Evolutionary conservation across 2,888 invertebrate species (phyloP).

Genomic region (Lapara coniferarum): DNA sequence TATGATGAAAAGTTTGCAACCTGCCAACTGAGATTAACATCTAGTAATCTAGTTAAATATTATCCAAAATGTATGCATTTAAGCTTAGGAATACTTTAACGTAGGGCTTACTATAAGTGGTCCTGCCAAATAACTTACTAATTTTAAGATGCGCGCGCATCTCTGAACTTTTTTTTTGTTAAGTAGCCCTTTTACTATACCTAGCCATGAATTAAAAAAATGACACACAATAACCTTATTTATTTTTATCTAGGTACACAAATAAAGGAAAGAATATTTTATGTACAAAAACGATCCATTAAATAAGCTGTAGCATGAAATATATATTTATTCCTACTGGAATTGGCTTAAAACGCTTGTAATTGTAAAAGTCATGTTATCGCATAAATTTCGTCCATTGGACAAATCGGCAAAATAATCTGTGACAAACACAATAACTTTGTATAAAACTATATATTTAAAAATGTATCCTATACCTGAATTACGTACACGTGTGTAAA

Average conservation of each 20-base stretch:
- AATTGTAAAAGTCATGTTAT: constrained; percentile 1
- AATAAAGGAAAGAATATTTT: neutral
- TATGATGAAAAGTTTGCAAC: neutral
- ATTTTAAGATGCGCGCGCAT: no score
- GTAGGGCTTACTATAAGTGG: neutral
- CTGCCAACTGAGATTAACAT: no score
- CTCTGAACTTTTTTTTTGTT: no score
- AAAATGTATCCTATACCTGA: constrained; percentile 53
- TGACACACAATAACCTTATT: no score
- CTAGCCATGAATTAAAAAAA: no score
- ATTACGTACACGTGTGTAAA: constrained; percentile 49
- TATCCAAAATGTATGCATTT: neutral
- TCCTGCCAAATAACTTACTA: constrained; percentile 10
- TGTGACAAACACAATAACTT: constrained; percentile 82
- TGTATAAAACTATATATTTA: constrained; percentile 60
- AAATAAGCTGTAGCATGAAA: constrained; percentile 17
- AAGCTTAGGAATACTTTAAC: neutral
- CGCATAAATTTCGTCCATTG: constrained; percentile 51
- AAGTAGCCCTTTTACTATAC: no score
- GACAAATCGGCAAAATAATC: constrained; percentile 68
- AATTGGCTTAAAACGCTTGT: neutral
- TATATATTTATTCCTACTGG: constrained; percentile 10
- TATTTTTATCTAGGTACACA: no score
- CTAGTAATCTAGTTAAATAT: no score
- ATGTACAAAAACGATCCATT: neutral